Evolutionary conservation across 1,140 invertebrate genomes (phyloP).

Genomic region (Zaprionus davidi): DNA sequence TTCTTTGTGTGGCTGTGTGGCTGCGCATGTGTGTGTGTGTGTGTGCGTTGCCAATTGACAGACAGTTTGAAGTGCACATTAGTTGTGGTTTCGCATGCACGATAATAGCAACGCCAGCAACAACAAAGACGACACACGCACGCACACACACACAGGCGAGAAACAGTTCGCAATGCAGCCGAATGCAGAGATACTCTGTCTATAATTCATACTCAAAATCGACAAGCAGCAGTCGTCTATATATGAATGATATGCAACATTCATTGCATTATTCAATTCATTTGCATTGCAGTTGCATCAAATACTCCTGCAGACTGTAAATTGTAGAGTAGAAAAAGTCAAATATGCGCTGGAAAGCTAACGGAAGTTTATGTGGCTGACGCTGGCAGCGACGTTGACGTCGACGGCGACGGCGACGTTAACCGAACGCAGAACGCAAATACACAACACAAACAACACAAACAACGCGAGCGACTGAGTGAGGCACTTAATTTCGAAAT

Average conservation of each 20-base stretch:
- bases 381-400: slow-evolving; percentile 2
- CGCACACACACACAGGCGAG: background rate
- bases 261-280: too few species aligned
- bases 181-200: slow-evolving; percentile 21
- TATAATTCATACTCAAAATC: too few species aligned
- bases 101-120: slow-evolving; percentile 49
- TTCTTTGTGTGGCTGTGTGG: slow-evolving; percentile 18
- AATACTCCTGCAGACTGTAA: background rate
- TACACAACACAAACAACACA: slow-evolving; percentile 46
- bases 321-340: slow-evolving; percentile 42
- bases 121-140: slow-evolving; percentile 19
- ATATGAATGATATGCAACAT: too few species aligned
- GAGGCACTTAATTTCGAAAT: slow-evolving; percentile 81
- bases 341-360: slow-evolving; percentile 54
- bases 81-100: slow-evolving; percentile 67
- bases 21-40: slow-evolving; percentile 10
- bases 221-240: too few species aligned
- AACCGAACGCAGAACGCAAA: slow-evolving; percentile 51
- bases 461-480: slow-evolving; percentile 57
- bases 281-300: background rate
- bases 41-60: slow-evolving; percentile 60
- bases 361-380: slow-evolving; percentile 65
- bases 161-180: background rate
- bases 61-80: slow-evolving; percentile 69
- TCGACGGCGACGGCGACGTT: slow-evolving; percentile 13